Evolutionary conservation across 2,113 vertebrate species (phyloP), one percentile per base, ranked within the genome.

Genomic region (Cheilinus undulatus): DNA sequence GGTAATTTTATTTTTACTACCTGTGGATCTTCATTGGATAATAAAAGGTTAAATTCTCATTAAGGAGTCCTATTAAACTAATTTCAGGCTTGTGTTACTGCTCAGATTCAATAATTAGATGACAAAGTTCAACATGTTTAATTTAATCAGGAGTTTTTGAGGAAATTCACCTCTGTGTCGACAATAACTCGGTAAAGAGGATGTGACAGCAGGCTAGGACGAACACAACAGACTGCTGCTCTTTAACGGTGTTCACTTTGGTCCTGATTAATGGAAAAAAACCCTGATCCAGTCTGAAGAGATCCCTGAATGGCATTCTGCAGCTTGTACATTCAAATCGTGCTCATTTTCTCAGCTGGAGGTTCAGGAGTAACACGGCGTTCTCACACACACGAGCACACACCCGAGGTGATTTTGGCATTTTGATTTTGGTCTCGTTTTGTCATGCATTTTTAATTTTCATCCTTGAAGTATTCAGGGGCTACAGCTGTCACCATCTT

Each of bases 21-120:
- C 5, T 57, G 28, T 71, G 40, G 6, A 13, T 4, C 48, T 46
- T 2, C 32, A 48, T 30, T 69, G 30, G 61, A 43, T 45, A 46
- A 17, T n/a, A 13, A 72, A 67, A 67, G 28, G 48, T 60, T 24
- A 45, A 56, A 20, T 7, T 40, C 7, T 45, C 7, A 0, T 30
- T 3, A 19, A 42, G 40, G 40, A 12, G 32, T 71, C 27, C 27
- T 50, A 62, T 30, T 68, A 34, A 78, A 60, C 30, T 46, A 53
- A 32, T 57, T 57, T n/a, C 53, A 15, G 57, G 54, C 12, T 50
- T 45, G 17, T 4, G 13, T 42, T 24, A 5, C 50, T 48, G 5
- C 34, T 28, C 23, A 66, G 11, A 34, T 69, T 46, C 49, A 13
- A 54, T 67, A 23, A 74, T 70, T 49, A 70, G 20, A 50, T 17